These are phyloP conservation scores for Aphelenchoides avenae DNA, from an alignment of 1,140 invertebrate species.

Conservation along the genomic window DNA sequence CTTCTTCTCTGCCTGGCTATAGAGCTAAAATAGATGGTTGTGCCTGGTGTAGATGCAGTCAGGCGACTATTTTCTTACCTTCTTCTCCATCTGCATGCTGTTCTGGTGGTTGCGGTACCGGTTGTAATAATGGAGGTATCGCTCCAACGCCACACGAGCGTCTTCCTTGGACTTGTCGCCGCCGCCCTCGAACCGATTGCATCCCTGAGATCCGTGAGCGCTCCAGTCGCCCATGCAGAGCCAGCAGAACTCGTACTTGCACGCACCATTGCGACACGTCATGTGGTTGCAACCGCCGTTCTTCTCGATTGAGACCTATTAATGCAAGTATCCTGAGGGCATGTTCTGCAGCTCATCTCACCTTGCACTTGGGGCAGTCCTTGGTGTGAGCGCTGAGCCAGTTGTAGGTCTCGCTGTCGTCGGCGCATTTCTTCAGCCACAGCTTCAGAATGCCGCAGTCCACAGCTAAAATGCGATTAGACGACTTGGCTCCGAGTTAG, in stretches of 20 bases:
- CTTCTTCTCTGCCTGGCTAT: slow-evolving; percentile 70
- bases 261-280: slow-evolving; percentile 94
- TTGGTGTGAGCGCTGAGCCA: slow-evolving; percentile 99
- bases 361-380: slow-evolving; percentile 54
- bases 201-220: slow-evolving; percentile 95
- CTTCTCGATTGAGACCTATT: slow-evolving; percentile 96
- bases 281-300: slow-evolving; percentile 99
- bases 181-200: slow-evolving; percentile 95
- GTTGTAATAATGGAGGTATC: slow-evolving; percentile 98
- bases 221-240: slow-evolving; percentile 98
- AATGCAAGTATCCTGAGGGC: background rate
- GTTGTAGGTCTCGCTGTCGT: slow-evolving; percentile 97
- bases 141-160: slow-evolving; percentile 87
- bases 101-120: slow-evolving; percentile 99
- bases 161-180: slow-evolving; percentile 90
- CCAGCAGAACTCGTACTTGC: slow-evolving; percentile 97
- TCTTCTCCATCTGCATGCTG: slow-evolving; percentile 88
- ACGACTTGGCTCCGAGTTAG: too few species aligned
- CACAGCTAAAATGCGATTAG: too few species aligned
- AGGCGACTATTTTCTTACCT: slow-evolving; percentile 69
- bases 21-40: slow-evolving; percentile 5
- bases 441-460: slow-evolving; percentile 84
- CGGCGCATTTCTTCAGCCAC: slow-evolving; percentile 99
- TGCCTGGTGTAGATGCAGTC: background rate
- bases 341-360: background rate